Evolutionary conservation across 2,888 invertebrate species (phyloP).

Genomic region (Lordiphosa andalusiaca): DNA sequence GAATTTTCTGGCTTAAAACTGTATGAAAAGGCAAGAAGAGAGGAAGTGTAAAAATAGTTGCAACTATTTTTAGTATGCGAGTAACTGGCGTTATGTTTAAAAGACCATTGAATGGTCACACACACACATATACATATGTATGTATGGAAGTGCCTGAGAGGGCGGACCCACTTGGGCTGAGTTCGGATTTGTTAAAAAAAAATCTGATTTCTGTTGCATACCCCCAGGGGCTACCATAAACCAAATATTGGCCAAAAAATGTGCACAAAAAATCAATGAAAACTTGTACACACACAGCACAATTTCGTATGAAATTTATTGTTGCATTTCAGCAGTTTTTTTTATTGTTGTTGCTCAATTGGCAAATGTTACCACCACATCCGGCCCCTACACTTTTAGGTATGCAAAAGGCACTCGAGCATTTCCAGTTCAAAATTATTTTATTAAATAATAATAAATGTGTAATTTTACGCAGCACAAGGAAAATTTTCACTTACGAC

Average conservation of each 20-base stretch:
- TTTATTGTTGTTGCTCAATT: neutral
- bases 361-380: slow-evolving; percentile 11
- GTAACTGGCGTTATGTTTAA: slow-evolving; percentile 6
- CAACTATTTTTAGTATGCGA: slow-evolving; percentile 60
- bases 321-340: slow-evolving; percentile 1
- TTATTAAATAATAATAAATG: slow-evolving; percentile 41
- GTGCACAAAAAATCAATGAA: slow-evolving; percentile 72
- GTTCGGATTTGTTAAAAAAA: neutral
- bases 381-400: slow-evolving; percentile 7
- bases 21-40: slow-evolving; percentile 31
- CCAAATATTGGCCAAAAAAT: slow-evolving; percentile 21
- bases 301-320: slow-evolving; percentile 1
- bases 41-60: slow-evolving; percentile 58
- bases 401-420: slow-evolving; percentile 10
- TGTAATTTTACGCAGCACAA: slow-evolving; percentile 49
- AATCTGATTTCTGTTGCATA: slow-evolving; percentile 31
- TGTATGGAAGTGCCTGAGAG: slow-evolving; percentile 2
- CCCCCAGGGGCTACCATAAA: slow-evolving; percentile 18
- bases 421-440: slow-evolving; percentile 10
- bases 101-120: neutral
- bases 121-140: too few species aligned
- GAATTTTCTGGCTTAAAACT: slow-evolving; percentile 57
- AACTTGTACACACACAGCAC: neutral
- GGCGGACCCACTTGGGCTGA: neutral
- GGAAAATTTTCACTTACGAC: slow-evolving; percentile 77